Evolutionary conservation across 2,797 vertebrate species (phyloP).

Genomic region (Pogonophryne albipinna): DNA sequence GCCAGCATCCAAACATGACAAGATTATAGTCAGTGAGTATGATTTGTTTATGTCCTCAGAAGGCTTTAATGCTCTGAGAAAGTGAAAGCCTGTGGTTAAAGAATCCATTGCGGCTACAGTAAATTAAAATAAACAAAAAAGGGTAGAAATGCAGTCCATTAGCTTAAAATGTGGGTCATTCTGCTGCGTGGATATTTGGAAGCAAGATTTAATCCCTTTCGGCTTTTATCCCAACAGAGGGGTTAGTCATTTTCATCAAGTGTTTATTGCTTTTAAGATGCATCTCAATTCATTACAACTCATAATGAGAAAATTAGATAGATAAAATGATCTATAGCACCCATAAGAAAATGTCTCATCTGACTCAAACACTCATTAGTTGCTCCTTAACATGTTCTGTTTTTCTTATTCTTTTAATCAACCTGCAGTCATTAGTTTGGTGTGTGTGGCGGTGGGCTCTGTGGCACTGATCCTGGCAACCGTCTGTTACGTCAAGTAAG

Average conservation of each 20-base stretch:
- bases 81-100: neutral
- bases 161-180: neutral
- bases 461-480: constrained; percentile 84
- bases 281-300: neutral
- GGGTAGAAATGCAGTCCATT: neutral
- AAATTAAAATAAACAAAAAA: neutral
- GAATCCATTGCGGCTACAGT: neutral
- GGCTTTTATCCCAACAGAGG: neutral
- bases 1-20: constrained; percentile 73
- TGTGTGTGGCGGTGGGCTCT: constrained; percentile 84
- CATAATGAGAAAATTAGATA: constrained; percentile 4
- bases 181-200: neutral
- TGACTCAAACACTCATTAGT: neutral
- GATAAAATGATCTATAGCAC: constrained; percentile 5
- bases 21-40: constrained; percentile 88
- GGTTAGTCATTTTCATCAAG: too few species aligned
- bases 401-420: constrained; percentile 14
- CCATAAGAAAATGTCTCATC: neutral
- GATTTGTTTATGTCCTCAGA: neutral
- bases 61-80: neutral
- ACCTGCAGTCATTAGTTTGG: constrained; percentile 86
- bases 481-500: constrained; percentile 91
- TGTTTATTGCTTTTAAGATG: neutral
- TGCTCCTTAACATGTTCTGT: neutral
- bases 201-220: neutral